These are phyloP conservation scores for Notothenia rossii DNA, from an alignment of 2,113 vertebrate species.

Conservation along the genomic window DNA sequence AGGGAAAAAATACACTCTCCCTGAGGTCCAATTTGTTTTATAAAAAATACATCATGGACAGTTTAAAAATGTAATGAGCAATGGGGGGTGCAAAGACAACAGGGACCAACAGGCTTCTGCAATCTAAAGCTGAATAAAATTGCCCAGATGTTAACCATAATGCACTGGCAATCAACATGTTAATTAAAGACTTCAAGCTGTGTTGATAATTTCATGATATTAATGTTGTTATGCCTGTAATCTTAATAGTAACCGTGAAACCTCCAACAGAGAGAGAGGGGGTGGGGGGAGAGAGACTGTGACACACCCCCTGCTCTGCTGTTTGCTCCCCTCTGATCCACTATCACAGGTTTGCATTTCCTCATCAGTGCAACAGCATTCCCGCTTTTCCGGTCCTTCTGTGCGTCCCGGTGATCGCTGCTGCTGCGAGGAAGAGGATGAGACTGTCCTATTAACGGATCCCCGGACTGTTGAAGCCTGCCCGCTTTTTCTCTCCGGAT, in stretches of 20 bases:
- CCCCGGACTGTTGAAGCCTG: conserved; percentile 23
- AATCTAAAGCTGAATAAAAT: neutral
- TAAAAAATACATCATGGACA: neutral
- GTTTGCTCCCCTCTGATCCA: conserved; percentile 54
- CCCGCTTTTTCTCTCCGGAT: conserved; percentile 1
- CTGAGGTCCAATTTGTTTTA: neutral
- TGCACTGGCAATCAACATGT: neutral
- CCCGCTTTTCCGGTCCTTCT: conserved; percentile 23
- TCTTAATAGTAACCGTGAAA: neutral
- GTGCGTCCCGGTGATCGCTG: conserved; percentile 8
- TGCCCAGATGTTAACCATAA: neutral
- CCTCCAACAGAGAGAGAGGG: neutral
- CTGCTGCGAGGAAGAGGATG: conserved; percentile 26
- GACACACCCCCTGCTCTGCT: conserved; percentile 48
- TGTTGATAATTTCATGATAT: neutral
- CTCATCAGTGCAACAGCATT: conserved; percentile 36
- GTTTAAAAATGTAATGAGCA: conserved; percentile 3
- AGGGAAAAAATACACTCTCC: neutral
- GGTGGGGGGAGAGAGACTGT: conserved; percentile 17
- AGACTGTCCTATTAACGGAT: conserved; percentile 13
- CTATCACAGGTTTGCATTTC: conserved; percentile 41
- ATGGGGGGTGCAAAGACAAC: neutral
- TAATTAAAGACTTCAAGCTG: neutral
- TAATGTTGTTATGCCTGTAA: neutral
- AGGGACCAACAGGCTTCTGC: neutral